Percentiles rank a stretch among this genome's conserved stretches.
Evolutionary conservation across 2,113 vertebrate species (phyloP).

Genomic region (Mandrillus leucophaeus): DNA sequence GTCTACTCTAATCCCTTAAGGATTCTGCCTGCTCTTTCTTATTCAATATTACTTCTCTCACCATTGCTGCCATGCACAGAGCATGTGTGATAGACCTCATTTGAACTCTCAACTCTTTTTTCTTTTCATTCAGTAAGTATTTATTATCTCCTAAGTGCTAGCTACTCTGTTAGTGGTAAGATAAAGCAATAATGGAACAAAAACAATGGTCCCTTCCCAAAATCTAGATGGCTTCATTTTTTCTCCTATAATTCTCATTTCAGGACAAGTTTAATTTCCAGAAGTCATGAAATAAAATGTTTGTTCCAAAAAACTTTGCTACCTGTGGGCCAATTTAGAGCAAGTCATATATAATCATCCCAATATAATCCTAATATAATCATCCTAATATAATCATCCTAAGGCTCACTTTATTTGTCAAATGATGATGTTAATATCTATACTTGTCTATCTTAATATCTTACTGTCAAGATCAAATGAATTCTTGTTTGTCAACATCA

Average conservation of each 20-base stretch:
- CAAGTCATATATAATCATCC: neutral
- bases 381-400: neutral
- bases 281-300: neutral
- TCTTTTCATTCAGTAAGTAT: neutral
- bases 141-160: neutral
- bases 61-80: neutral
- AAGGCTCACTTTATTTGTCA: neutral
- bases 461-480: neutral
- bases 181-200: neutral
- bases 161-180: neutral
- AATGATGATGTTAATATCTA: neutral
- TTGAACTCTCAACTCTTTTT: neutral
- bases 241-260: neutral
- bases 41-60: neutral
- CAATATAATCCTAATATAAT: neutral
- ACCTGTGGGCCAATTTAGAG: neutral
- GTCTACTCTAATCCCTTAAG: neutral
- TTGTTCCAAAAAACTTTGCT: neutral
- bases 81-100: neutral
- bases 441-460: neutral
- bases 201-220: neutral
- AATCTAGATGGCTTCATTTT: neutral
- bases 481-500: neutral
- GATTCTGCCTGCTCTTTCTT: neutral
- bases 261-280: neutral